Evolutionary conservation across 2,797 vertebrate genomes (phyloP), one percentile per base, ranked within the genome.

Genomic region (Austrolebias charrua): DNA sequence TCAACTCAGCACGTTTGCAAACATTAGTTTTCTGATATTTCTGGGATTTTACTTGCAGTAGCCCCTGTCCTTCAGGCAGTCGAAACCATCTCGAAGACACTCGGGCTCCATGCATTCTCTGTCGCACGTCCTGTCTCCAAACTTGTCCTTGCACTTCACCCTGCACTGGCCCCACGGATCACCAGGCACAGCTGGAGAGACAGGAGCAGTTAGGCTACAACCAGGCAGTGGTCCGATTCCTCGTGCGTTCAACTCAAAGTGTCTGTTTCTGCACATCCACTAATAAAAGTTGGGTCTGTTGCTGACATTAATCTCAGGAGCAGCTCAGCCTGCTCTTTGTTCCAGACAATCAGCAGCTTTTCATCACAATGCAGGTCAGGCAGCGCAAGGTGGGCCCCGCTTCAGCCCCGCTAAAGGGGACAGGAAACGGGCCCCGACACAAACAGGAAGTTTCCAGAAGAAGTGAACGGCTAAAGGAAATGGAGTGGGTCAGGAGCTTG

Each of bases 61-160:
- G 13, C 71, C 60, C 55, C 75, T 80, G 28, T 79, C 85, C 79
- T 62, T 79, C 45, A 88, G 66, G 50, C 95, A 96, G 91, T 96
- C 95, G 0, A 94, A 94, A 14, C 95, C 95, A 0, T 96, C 95
- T 52, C 85, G 84, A 14, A 96, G 89, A 80, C 95, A 97, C 12
- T 88, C 87, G 0, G 93, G 84, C 1, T 86, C 91, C 49, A 76
- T 75, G 40, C 95, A 97, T 1, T 93, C 90, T 2, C 18, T 74
- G 82, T 96, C 89, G 82, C 95, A 96, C 1, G 73, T 76, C 8
- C 93, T 91, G 4, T 97, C 86, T 15, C 78, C 88, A 74, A 96
- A 97, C 81, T 92, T 94, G 54, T 60, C 82, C 73, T 90, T 90
- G 62, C 95, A 96, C 35, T 49, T 75, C 49, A 63, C 14, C 0